Evolutionary conservation across 2,113 vertebrate species (phyloP), one percentile per base, ranked within the genome.

Genomic region (Balaeniceps rex): DNA sequence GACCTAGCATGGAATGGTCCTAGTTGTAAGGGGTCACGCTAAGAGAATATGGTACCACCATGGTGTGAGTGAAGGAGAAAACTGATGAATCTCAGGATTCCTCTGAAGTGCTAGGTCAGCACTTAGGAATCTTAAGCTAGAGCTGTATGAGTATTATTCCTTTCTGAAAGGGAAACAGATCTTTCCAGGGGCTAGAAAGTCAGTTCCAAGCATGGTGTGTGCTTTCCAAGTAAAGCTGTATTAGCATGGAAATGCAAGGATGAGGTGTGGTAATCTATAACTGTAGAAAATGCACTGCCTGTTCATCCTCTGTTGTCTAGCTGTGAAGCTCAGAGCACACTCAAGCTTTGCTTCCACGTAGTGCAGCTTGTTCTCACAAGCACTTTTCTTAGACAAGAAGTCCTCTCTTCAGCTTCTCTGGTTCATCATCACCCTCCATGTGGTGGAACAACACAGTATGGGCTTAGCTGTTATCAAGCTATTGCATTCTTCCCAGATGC

Each of bases 1-100:
- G 19, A 40, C 34, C 12, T 92, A 51, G 25, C 12, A 9, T 2
- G 7, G 14, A 29, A 40, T 49, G 23, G 26, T 24, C 51, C 9
- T 51, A 33, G 57, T 90, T 0, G 0, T 63, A 49, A 36, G 24
- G 38, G 24, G 12, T 87, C 25, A 33, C 2, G 5, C 49, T 54
- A 40, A 66, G 49, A 79, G 33, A 75, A 19, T 4, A 10, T 75
- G 44, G 36, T 22, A 44, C 24, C 55, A n/a, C 29, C 4, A 7
- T 64, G 28, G 12, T 84, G 40, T 31, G 24, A 71, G 12, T 72
- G 76, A 86, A 82, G 65, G 64, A 78, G 36, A 52, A 72, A 89
- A 55, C 24, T 46, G 31, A 29, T 72, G 14, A 40, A 57, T 57
- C 22, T 87, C 12, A 9, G 29, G 47, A 18, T 5, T 70, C 34